A percentile compares a stretch with the other conserved stretches of the same genome.
phyloP scores from a whole-genome alignment of 1,140 invertebrate genomes.

The Aphidius ervi region DNA sequence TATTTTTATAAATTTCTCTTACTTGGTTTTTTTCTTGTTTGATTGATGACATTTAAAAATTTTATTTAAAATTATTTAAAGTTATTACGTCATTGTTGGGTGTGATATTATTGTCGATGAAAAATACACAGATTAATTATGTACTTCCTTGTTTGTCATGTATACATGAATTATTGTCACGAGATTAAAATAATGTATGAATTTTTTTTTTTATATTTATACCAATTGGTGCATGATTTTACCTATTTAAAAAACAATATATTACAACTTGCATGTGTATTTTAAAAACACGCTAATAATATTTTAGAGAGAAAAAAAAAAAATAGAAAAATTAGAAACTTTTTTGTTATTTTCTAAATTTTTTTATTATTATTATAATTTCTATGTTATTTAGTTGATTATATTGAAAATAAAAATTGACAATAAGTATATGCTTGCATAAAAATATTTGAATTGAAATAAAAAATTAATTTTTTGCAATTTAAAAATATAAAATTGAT shows the following conservation, averaged over 20 bases:
- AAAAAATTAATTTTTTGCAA: no score
- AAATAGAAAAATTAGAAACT: not conserved
- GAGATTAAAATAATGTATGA: no score
- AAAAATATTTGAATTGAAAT: no score
- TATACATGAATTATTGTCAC: no score
- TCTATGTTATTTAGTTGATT: no score
- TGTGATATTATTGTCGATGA: not conserved
- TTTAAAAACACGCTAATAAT: not conserved
- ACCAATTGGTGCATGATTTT: constrained; percentile 6
- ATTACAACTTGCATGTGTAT: not conserved
- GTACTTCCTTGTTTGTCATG: not conserved
- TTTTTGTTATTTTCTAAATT: no score
- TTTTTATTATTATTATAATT: no score
- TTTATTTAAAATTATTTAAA: not conserved
- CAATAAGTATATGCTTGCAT: no score
- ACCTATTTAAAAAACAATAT: not conserved
- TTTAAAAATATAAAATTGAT: no score
- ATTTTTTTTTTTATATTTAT: not conserved
- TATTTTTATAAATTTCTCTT: constrained; percentile 14
- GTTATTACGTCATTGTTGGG: not conserved
- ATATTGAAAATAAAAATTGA: no score
- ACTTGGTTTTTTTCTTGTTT: not conserved
- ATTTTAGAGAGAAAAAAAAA: not conserved
- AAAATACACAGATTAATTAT: not conserved
- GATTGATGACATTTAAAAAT: not conserved